phyloP scores from a whole-genome alignment of 2,888 invertebrate species.

The Drosophila maculinotata region DNA sequence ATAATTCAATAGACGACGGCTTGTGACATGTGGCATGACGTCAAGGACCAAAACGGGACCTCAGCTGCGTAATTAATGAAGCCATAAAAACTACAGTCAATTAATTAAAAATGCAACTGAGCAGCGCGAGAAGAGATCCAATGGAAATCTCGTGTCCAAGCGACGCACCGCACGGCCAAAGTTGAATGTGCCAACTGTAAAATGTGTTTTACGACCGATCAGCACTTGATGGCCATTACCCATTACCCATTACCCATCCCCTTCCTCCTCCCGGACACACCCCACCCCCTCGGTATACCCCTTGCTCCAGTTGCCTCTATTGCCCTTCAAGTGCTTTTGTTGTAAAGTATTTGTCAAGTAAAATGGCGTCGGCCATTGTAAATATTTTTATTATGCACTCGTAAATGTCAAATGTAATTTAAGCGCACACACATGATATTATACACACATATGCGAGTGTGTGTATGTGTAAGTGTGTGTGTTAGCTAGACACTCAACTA shows the following conservation, averaged over 20 bases:
- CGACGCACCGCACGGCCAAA: slow-evolving; percentile 35
- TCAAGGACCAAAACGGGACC: slow-evolving; percentile 65
- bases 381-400: slow-evolving; percentile 79
- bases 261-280: slow-evolving; percentile 1
- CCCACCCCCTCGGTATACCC: neutral
- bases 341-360: slow-evolving; percentile 75
- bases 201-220: slow-evolving; percentile 80
- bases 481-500: slow-evolving; percentile 33
- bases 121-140: slow-evolving; percentile 25
- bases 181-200: slow-evolving; percentile 74
- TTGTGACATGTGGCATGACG: slow-evolving; percentile 67
- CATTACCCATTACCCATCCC: slow-evolving; percentile 51
- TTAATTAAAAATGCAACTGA: slow-evolving; percentile 83
- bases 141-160: slow-evolving; percentile 43
- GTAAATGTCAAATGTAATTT: slow-evolving; percentile 83
- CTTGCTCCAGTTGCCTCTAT: slow-evolving; percentile 27
- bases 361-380: slow-evolving; percentile 82
- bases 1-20: slow-evolving; percentile 69
- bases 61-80: slow-evolving; percentile 80
- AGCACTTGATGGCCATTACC: slow-evolving; percentile 76
- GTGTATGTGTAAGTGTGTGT: slow-evolving; percentile 24
- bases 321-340: slow-evolving; percentile 36
- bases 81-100: slow-evolving; percentile 83
- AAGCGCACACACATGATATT: slow-evolving; percentile 56
- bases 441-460: neutral